Evolutionary conservation across 2,888 invertebrate genomes (phyloP).

Genomic region (Melanostoma scalare): DNA sequence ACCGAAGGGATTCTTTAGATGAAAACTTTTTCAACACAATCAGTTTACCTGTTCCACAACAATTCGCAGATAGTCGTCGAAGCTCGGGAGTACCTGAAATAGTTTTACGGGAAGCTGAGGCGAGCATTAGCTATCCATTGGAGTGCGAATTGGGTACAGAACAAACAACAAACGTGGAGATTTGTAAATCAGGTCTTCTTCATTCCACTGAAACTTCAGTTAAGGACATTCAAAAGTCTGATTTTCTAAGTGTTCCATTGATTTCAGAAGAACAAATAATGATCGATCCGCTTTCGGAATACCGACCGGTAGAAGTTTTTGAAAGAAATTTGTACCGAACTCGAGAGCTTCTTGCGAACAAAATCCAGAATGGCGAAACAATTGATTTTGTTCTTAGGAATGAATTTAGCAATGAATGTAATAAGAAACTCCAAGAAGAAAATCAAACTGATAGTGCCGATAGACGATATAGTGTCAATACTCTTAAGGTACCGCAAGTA

Average conservation of each 20-base stretch:
- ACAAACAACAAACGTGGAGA: not conserved
- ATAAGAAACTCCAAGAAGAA: slow-evolving; percentile 1
- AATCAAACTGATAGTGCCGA: slow-evolving; percentile 12
- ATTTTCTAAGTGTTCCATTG: slow-evolving; percentile 79
- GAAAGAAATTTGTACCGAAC: slow-evolving; percentile 81
- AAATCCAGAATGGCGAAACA: slow-evolving; percentile 31
- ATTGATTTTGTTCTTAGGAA: not conserved
- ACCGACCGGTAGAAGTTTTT: slow-evolving; percentile 81
- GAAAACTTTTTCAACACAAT: slow-evolving; percentile 83
- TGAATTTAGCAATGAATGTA: not conserved
- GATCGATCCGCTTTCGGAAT: slow-evolving; percentile 80
- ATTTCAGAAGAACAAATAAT: slow-evolving; percentile 77
- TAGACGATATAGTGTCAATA: slow-evolving; percentile 12
- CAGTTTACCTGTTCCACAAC: slow-evolving; percentile 88
- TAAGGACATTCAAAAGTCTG: slow-evolving; percentile 72
- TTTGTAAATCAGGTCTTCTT: not conserved
- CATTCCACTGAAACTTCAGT: not conserved
- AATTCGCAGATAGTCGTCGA: slow-evolving; percentile 91
- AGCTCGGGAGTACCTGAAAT: slow-evolving; percentile 83
- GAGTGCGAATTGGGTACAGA: not conserved
- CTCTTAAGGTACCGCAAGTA: slow-evolving; percentile 79
- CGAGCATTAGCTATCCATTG: slow-evolving; percentile 72
- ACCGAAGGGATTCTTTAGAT: slow-evolving; percentile 84
- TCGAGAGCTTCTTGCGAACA: slow-evolving; percentile 77
- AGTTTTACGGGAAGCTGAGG: slow-evolving; percentile 78